Conservation (phyloP, 1,140 invertebrate species). For the Bombus polaris region DNA sequence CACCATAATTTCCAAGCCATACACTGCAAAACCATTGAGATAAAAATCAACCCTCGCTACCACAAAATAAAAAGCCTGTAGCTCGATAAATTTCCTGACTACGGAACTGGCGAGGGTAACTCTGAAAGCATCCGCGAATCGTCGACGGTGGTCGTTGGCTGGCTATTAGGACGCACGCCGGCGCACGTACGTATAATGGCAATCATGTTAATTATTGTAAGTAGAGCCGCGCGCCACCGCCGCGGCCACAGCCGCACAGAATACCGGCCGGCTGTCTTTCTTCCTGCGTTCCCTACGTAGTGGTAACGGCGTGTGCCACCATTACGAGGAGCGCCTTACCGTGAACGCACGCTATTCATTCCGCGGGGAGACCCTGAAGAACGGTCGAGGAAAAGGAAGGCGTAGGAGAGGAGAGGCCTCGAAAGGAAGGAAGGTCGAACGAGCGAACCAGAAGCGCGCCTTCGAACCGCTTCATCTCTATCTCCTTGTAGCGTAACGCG, state of each 20-base stretch:
- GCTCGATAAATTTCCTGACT: not conserved
- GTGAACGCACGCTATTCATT: constrained; percentile 81
- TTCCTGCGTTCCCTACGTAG: constrained; percentile 49
- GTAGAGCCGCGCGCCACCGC: constrained; percentile 67
- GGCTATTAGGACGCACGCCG: constrained; percentile 70
- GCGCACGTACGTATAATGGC: constrained; percentile 77
- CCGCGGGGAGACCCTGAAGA: constrained; percentile 48
- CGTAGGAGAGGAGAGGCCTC: constrained; percentile 53
- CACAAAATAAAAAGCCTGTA: not conserved
- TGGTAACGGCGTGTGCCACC: constrained; percentile 80
- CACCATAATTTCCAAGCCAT: not conserved
- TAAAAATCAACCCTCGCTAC: not conserved
- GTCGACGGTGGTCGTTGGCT: constrained; percentile 58
- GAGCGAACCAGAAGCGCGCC: constrained; percentile 67
- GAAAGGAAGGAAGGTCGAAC: constrained; percentile 71
- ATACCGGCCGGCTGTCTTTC: constrained; percentile 3
- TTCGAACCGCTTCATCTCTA: constrained; percentile 53
- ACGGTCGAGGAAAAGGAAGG: constrained; percentile 14
- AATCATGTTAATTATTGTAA: constrained; percentile 82
- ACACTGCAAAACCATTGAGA: not conserved
- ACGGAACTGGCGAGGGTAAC: not conserved
- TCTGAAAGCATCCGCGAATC: constrained; percentile 50
- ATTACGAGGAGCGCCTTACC: constrained; percentile 79
- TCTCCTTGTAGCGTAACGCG: constrained; percentile 49
- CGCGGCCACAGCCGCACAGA: constrained; percentile 10